phyloP scores from a whole-genome alignment of 2,797 vertebrate genomes.

The Acridotheres tristis region DNA sequence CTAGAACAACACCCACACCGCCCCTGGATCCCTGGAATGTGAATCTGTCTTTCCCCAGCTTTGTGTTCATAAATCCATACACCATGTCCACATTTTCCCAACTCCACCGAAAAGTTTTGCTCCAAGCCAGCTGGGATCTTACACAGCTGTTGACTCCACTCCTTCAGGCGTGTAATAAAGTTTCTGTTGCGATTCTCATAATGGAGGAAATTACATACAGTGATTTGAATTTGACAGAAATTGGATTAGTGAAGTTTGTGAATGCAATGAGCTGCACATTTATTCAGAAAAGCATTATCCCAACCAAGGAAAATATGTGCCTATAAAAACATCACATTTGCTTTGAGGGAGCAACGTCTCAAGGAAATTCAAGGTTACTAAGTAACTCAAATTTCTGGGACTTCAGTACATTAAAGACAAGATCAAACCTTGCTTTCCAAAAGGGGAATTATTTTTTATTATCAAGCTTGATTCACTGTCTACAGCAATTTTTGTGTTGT shows the following conservation, averaged over 20 bases:
- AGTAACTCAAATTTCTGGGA: not conserved
- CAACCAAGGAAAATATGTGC: not conserved
- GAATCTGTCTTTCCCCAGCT: not conserved
- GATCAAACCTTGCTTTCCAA: not conserved
- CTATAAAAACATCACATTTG: not conserved
- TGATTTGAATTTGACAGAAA: not conserved
- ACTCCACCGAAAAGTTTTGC: not conserved
- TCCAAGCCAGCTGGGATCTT: not conserved
- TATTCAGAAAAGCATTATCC: not conserved
- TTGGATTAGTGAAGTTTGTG: not conserved
- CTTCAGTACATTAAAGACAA: not conserved
- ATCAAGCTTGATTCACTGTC: not conserved
- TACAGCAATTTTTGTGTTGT: not conserved
- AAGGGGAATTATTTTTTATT: not conserved
- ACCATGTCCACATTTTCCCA: not conserved
- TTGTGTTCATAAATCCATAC: not conserved
- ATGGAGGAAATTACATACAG: not conserved
- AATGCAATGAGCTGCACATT: not conserved
- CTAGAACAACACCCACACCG: rapidly evolving
- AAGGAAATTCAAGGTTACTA: not conserved
- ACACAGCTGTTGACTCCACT: not conserved
- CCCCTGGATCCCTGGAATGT: not conserved
- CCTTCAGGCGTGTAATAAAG: not conserved
- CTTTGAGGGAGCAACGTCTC: not conserved
- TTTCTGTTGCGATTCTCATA: not conserved